These are phyloP conservation scores for Ammospiza nelsoni DNA, from an alignment of 2,113 vertebrate genomes.

Conservation along the genomic window DNA sequence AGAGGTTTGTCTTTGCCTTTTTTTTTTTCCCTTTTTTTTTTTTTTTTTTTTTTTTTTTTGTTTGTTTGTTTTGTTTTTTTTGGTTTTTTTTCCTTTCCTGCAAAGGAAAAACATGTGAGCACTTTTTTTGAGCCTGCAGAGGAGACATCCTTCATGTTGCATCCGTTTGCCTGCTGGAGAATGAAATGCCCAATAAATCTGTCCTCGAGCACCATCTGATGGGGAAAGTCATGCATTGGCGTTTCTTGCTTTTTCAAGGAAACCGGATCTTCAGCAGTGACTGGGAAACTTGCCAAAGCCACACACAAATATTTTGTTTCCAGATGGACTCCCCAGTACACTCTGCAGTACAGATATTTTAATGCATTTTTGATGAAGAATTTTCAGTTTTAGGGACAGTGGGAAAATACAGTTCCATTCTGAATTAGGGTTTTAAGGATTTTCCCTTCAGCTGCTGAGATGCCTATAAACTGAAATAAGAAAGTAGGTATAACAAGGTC, in stretches of 20 bases:
- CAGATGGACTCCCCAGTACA: not conserved
- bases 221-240: slow-evolving; percentile 34
- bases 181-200: not conserved
- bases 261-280: not conserved
- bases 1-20: not conserved
- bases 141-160: not conserved
- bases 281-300: not conserved
- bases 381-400: not conserved
- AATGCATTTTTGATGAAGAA: not conserved
- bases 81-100: accelerated
- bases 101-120: not conserved
- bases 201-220: slow-evolving; percentile 69
- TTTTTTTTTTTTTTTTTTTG: too few species aligned
- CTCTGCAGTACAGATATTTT: not conserved
- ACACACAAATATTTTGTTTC: not conserved
- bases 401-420: not conserved
- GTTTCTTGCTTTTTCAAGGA: not conserved
- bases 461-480: not conserved
- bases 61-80: too few species aligned
- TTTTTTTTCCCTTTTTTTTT: not conserved
- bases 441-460: not conserved
- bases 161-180: not conserved
- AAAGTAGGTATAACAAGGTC: not conserved
- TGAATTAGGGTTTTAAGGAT: not conserved
- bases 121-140: not conserved